Evolutionary conservation across 37 sponge, comb jelly and placozoan genomes (phyloP).

Genomic region (Eunapius fragilis): DNA sequence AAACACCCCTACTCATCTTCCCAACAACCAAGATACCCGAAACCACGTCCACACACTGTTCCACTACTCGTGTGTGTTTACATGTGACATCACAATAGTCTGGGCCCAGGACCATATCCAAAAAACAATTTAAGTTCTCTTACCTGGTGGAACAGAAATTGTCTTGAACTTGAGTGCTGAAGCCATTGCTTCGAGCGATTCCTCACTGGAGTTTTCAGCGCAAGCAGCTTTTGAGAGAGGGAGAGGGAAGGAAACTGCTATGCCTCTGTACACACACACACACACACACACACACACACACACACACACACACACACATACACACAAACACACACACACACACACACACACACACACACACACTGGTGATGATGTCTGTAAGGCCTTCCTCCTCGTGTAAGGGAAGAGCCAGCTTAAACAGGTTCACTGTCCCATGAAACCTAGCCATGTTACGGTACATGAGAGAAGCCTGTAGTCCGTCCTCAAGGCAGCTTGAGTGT

Average conservation of each 20-base stretch:
- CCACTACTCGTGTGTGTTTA: neutral
- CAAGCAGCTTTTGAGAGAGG: no score
- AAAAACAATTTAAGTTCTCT: neutral
- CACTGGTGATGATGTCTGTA: neutral
- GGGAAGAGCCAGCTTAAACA: conserved; percentile 39
- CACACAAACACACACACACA: conserved; percentile 1
- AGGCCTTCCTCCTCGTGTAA: neutral
- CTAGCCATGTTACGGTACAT: conserved; percentile 44
- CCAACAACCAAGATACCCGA: neutral
- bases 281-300: conserved; percentile 16
- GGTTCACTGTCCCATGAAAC: conserved; percentile 32
- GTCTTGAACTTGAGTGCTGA: conserved; percentile 8
- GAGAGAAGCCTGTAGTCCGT: conserved; percentile 41
- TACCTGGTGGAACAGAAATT: conserved; percentile 33
- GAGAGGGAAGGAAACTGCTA: neutral
- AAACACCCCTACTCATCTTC: neutral
- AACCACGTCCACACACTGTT: neutral
- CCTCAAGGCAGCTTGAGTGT: conserved; percentile 35
- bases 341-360: conserved; percentile 17
- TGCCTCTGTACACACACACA: conserved; percentile 25
- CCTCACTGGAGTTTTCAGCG: conserved; percentile 23
- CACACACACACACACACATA: conserved; percentile 5
- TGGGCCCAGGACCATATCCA: no score
- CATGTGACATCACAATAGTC: neutral
- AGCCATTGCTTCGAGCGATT: conserved; percentile 35